A percentile compares a stretch with the other conserved stretches of the same genome.
phyloP scores from a whole-genome alignment of 1,140 invertebrate species.

The Drosophila truncata region DNA sequence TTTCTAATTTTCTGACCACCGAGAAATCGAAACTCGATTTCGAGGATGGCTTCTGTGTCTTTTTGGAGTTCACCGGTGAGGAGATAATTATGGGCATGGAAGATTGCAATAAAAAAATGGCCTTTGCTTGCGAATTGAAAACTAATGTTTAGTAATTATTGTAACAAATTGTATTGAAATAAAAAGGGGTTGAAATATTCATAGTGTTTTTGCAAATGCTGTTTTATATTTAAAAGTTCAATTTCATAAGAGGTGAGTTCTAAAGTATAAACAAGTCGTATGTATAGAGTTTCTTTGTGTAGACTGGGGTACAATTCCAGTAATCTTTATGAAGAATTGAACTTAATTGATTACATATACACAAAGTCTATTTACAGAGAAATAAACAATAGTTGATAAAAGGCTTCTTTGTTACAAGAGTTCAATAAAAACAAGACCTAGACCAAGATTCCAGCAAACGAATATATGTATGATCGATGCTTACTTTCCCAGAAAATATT shows the following conservation, averaged over 20 bases:
- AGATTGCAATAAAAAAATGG: slow-evolving; percentile 29
- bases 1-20: slow-evolving; percentile 29
- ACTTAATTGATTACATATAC: not conserved
- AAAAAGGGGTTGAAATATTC: not conserved
- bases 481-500: not conserved
- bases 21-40: slow-evolving; percentile 1
- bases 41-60: slow-evolving; percentile 44
- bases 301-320: not conserved
- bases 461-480: not conserved
- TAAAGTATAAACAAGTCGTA: not conserved
- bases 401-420: not conserved
- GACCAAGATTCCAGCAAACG: too few relatives aligned
- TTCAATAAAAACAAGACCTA: not conserved
- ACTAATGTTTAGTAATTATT: not conserved
- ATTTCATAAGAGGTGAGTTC: not conserved
- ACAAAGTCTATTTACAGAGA: not conserved
- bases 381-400: not conserved
- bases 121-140: slow-evolving; percentile 52
- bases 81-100: slow-evolving; percentile 42
- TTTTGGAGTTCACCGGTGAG: slow-evolving; percentile 29
- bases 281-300: not conserved
- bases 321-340: not conserved
- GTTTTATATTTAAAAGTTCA: not conserved
- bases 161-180: not conserved
- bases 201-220: not conserved